Base-by-base conservation (phyloP, 2,888 invertebrate genomes). In the Alloscopus bannaensis region DNA sequence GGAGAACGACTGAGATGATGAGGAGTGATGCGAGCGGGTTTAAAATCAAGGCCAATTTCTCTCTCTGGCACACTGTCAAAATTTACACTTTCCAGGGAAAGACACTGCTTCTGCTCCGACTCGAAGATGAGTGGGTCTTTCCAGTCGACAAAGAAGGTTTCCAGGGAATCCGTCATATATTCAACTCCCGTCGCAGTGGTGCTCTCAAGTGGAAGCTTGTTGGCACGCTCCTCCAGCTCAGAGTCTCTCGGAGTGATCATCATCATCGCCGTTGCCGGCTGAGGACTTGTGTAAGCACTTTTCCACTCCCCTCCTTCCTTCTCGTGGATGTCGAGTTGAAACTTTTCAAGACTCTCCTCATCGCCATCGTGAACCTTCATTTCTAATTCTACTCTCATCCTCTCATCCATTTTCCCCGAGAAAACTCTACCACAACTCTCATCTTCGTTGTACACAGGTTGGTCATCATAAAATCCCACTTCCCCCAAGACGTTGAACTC, bases 381-480 rank as follows among this genome's bases (percentile, higher is more conserved):
- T 59, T 59, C 59, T 31, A 55, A 70, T 70, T 70, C 70, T 45
- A 45, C 57, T 55, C 70, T 40, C 70, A 55, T 70, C 70, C 70
- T 59, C 31, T 31, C 18, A 18, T 22, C 16, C 18, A 20, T 29
- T 59, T 59, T 59, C 31, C 11, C 18, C 16, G 31, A n/a, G 20
- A 59, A 59, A 59, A 20, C 20, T 36, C n/a, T n/a, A n/a, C n/a
- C n/a, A n/a, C n/a, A n/a, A n/a, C n/a, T n/a, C n/a, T n/a, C n/a
- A n/a, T n/a, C n/a, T n/a, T n/a, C n/a, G n/a, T n/a, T n/a, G n/a
- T n/a, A n/a, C n/a, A n/a, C n/a, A n/a, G n/a, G n/a, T n/a, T n/a
- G n/a, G n/a, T n/a, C n/a, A n/a, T n/a, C n/a, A n/a, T n/a, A n/a
- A n/a, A n/a, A n/a, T n/a, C n/a, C n/a, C n/a, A n/a, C n/a, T n/a